phyloP scores from a whole-genome alignment of 2,888 invertebrate species.

The Emmelina monodactyla region DNA sequence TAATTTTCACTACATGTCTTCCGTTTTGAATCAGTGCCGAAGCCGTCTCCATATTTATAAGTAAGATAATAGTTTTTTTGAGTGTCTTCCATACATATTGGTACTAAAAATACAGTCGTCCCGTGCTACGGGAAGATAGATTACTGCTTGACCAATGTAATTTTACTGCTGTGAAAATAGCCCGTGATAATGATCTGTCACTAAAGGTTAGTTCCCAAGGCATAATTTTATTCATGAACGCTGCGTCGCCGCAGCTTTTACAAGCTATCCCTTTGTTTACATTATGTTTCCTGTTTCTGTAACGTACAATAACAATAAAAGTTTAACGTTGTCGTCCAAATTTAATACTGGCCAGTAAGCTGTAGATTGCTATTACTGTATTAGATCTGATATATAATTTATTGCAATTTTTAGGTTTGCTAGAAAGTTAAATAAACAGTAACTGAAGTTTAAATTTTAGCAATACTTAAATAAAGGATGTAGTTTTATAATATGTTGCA shows the following conservation, averaged over 20 bases:
- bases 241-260: constrained; percentile 28
- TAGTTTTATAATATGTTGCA: too few relatives aligned
- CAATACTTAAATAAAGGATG: too few relatives aligned
- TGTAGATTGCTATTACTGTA: too few relatives aligned
- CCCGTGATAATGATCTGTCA: constrained; percentile 21
- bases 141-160: not conserved
- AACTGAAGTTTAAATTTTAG: too few relatives aligned
- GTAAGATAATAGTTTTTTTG: constrained; percentile 18
- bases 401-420: too few relatives aligned
- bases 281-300: constrained; percentile 44
- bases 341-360: too few relatives aligned
- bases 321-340: too few relatives aligned
- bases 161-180: not conserved
- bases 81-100: not conserved
- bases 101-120: not conserved
- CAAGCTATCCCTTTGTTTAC: constrained; percentile 49
- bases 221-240: constrained; percentile 24
- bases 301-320: not conserved
- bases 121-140: not conserved
- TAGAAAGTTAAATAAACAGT: too few relatives aligned
- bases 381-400: too few relatives aligned
- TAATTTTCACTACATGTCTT: not conserved
- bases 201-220: constrained; percentile 22
- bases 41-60: too few relatives aligned
- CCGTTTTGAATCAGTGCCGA: too few relatives aligned